Evolutionary conservation across 2,888 invertebrate species (phyloP), one percentile per base, ranked within the genome.

Genomic region (Eueremaeus valkanovi): DNA sequence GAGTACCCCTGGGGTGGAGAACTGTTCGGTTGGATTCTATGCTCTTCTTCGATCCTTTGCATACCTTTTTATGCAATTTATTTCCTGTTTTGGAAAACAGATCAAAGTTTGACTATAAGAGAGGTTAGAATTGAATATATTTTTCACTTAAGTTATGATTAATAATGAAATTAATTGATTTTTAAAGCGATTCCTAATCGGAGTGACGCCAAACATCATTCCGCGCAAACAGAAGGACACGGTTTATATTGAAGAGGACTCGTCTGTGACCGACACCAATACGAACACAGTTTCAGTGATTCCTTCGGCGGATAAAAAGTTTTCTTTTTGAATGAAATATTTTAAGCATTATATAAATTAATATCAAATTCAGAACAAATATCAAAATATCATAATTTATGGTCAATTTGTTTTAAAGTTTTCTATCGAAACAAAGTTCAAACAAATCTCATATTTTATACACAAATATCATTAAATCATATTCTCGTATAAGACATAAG

Each of bases 61-160:
- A 93, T 95, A 79, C 94, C 94, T 1, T 82, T 89, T 79, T 93
- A 93, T 84, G 90, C 92, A 80, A 80, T 92, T 75, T 93, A 93
- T 85, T 88, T 88, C 80, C 81, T 88, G 1, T 79, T 86, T 27
- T 82, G 83, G 0, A 83, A 85, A 58, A 85, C 87, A 2, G 88
- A 75, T 31, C 33, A n/a, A 24, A 55, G n/a, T 27, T 27, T 72
- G 21, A 51, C 72, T 31, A n/a, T 72, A 24, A 51, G 16, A 72
- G 49, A 75, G 72, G 75, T 75, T 2, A 45, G 49, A 18, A 6
- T 21, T 36, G 16, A 3, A 70, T 9, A 16, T 24, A 63, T 13
- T 49, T 13, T 13, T 49, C n/a, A 49, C 3, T n/a, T 6, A 49
- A 49, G n/a, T n/a, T 16, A 9, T 9, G 8, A 49, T 49, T 49